A percentile compares a stretch with the other conserved stretches of the same genome.
Conservation (phyloP, 2,113 vertebrate species). For the Phylloscopus trochiloides region DNA sequence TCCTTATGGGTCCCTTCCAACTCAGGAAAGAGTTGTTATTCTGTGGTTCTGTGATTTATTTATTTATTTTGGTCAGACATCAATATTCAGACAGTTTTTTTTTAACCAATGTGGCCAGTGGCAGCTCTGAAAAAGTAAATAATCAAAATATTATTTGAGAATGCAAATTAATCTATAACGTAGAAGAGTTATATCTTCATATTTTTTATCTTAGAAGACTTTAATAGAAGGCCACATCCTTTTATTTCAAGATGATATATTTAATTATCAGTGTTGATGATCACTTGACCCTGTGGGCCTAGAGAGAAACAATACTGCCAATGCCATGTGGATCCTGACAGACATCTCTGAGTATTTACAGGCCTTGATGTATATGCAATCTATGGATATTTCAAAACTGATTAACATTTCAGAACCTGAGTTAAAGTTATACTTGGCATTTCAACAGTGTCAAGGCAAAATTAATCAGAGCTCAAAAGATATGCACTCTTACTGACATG, state of each 20-base stretch:
- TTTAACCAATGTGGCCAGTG: neutral
- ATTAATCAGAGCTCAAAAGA: conserved; percentile 7
- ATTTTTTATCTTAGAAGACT: neutral
- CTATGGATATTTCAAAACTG: neutral
- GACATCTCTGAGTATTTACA: neutral
- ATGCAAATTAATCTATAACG: neutral
- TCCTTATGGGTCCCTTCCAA: neutral
- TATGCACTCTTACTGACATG: neutral
- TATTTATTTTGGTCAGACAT: neutral
- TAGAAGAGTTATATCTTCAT: neutral
- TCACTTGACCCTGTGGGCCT: neutral
- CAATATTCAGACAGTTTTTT: neutral
- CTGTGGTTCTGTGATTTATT: neutral
- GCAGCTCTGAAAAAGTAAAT: neutral
- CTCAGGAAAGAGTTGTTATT: neutral
- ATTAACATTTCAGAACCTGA: conserved; percentile 26
- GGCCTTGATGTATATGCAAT: neutral
- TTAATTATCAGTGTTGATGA: neutral
- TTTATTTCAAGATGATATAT: neutral
- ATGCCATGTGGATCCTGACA: neutral
- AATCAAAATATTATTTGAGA: neutral
- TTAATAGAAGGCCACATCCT: neutral
- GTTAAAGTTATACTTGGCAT: conserved; percentile 8
- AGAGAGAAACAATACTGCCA: neutral
- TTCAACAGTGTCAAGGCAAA: neutral